A percentile compares a stretch with the other conserved stretches of the same genome.
phyloP scores from a whole-genome alignment of 2,888 invertebrate species.

The Ganaspis brasiliensis region DNA sequence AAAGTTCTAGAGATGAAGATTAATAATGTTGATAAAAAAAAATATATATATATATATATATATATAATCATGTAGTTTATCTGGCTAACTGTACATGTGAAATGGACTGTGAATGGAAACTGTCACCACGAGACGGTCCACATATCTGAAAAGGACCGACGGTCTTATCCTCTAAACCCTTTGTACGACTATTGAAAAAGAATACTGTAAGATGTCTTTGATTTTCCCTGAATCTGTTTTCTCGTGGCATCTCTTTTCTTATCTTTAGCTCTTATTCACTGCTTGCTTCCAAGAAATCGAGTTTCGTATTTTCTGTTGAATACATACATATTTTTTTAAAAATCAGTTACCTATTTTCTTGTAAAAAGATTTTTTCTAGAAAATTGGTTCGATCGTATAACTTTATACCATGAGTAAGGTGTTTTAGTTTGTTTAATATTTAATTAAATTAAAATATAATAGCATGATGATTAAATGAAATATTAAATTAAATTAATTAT shows the following conservation, averaged over 20 bases:
- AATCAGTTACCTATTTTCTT: neutral
- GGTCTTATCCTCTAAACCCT: slow-evolving; percentile 72
- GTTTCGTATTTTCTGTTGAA: neutral
- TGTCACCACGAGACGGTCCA: slow-evolving; percentile 50
- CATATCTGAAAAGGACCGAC: slow-evolving; percentile 55
- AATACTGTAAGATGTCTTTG: slow-evolving; percentile 71
- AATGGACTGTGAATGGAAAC: slow-evolving; percentile 59
- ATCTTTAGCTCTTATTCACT: slow-evolving; percentile 53
- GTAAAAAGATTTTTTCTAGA: too few relatives aligned
- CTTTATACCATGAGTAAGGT: too few relatives aligned
- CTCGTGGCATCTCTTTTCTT: slow-evolving; percentile 49
- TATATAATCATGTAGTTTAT: too few relatives aligned
- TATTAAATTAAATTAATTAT: too few relatives aligned
- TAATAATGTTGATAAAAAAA: too few relatives aligned
- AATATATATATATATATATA: too few relatives aligned
- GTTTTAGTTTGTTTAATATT: too few relatives aligned
- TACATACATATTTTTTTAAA: neutral
- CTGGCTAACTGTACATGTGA: neutral
- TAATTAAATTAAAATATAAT: too few relatives aligned
- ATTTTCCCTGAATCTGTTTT: slow-evolving; percentile 62
- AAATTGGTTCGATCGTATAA: too few relatives aligned
- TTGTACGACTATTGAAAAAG: slow-evolving; percentile 73
- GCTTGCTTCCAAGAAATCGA: slow-evolving; percentile 13
- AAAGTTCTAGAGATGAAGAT: too few relatives aligned
- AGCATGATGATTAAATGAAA: too few relatives aligned